Percentiles rank a stretch among this genome's conserved stretches.
phyloP scores from a whole-genome alignment of 2,113 vertebrate genomes.

The Solea solea region DNA sequence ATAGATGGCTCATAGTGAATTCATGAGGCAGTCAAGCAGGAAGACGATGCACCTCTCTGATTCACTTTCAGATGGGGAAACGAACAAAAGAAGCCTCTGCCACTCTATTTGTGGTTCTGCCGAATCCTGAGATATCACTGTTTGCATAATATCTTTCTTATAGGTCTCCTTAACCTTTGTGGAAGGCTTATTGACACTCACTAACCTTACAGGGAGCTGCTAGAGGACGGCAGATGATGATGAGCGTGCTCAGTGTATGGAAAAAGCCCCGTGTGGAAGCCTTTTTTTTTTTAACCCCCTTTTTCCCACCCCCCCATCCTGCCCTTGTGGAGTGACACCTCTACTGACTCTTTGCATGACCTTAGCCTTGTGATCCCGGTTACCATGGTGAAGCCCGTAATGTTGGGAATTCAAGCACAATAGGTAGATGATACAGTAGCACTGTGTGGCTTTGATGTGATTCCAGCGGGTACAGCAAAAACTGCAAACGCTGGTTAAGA shows the following conservation, averaged over 20 bases:
- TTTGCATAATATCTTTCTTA: constrained; percentile 67
- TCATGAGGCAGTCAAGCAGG: constrained; percentile 52
- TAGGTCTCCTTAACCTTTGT: constrained; percentile 74
- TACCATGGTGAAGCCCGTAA: constrained; percentile 71
- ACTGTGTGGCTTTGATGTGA: constrained; percentile 22
- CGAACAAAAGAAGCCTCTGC: constrained; percentile 29
- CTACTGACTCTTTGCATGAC: constrained; percentile 62
- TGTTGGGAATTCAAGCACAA: constrained; percentile 32
- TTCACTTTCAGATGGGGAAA: too few relatives aligned
- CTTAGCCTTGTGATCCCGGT: constrained; percentile 73
- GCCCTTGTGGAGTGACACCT: constrained; percentile 44
- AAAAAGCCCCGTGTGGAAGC: constrained; percentile 53
- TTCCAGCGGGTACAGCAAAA: constrained; percentile 10
- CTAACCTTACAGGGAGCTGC: constrained; percentile 70
- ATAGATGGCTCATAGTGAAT: constrained; percentile 60
- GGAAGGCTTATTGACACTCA: constrained; percentile 69
- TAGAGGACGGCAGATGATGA: constrained; percentile 69
- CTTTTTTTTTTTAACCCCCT: constrained; percentile 3
- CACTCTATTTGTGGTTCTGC: constrained; percentile 62
- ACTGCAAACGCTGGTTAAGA: neutral
- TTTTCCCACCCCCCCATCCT: constrained; percentile 49
- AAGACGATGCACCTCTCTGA: constrained; percentile 11
- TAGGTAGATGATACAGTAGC: constrained; percentile 16
- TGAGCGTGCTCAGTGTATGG: constrained; percentile 68
- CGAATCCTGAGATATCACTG: constrained; percentile 45